Evolutionary conservation across 2,888 invertebrate genomes (phyloP).

Genomic region (Nipponacmea schrenckii): DNA sequence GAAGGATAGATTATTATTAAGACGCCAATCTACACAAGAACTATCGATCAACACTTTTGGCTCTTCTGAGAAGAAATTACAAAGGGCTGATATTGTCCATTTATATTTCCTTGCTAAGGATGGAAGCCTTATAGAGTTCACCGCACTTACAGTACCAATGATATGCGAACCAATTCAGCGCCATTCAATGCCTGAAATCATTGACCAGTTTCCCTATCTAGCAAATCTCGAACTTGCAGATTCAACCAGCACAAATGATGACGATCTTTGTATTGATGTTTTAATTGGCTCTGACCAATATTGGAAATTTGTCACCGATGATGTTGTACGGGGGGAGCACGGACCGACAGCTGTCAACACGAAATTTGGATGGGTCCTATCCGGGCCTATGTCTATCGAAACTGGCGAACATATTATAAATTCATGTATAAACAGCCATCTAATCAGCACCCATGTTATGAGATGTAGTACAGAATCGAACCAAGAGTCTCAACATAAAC

Average conservation of each 20-base stretch:
- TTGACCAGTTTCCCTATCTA: not conserved
- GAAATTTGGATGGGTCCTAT: conserved; percentile 4
- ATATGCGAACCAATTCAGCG: not conserved
- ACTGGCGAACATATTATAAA: not conserved
- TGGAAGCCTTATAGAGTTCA: not conserved
- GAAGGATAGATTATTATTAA: not conserved
- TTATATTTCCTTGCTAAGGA: not conserved
- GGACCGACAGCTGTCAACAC: not conserved
- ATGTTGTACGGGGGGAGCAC: not conserved
- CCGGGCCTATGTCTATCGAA: not conserved
- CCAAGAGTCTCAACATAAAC: not conserved
- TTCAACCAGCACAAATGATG: not conserved
- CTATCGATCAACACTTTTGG: not conserved
- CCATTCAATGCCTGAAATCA: not conserved
- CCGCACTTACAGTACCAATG: not conserved
- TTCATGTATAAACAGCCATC: no score
- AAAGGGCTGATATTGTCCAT: not conserved
- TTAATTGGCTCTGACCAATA: conserved; percentile 6
- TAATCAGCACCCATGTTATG: not conserved
- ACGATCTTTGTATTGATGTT: not conserved
- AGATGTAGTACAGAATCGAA: no score
- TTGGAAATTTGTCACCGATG: not conserved
- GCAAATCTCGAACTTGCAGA: not conserved
- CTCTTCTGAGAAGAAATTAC: not conserved
- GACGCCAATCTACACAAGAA: not conserved